A percentile compares a stretch with the other conserved stretches of the same genome.
Conservation (phyloP, 2,888 invertebrate genomes). For the Arctia plantaginis region DNA sequence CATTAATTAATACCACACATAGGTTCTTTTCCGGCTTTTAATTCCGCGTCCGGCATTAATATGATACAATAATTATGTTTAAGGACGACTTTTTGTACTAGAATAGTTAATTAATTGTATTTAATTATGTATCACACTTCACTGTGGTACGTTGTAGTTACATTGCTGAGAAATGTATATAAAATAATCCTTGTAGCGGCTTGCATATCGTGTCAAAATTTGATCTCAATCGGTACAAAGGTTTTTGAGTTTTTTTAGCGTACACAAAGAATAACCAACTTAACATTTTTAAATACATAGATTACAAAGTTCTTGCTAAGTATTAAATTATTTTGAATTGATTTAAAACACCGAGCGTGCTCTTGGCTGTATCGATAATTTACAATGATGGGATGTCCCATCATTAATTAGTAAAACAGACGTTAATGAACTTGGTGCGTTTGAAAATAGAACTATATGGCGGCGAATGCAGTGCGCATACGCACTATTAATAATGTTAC, state of each 20-base stretch:
- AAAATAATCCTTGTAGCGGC: not conserved
- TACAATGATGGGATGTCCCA: conserved; percentile 31
- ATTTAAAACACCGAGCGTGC: not conserved
- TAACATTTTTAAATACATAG: not conserved
- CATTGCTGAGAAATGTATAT: too few species aligned
- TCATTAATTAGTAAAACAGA: conserved; percentile 56
- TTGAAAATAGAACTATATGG: conserved; percentile 58
- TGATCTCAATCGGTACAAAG: too few species aligned
- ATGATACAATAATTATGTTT: conserved; percentile 45
- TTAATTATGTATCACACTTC: too few species aligned
- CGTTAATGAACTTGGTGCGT: conserved; percentile 68
- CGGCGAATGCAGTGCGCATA: conserved; percentile 24
- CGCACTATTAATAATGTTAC: conserved; percentile 14
- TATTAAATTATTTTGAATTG: not conserved
- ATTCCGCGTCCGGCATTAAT: conserved; percentile 61
- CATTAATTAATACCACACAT: conserved; percentile 47
- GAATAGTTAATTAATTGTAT: conserved; percentile 36
- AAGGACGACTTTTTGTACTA: conserved; percentile 47
- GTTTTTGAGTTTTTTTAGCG: too few species aligned
- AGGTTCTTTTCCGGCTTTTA: conserved; percentile 53
- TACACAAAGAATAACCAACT: too few species aligned
- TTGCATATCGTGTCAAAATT: too few species aligned
- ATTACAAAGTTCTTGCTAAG: not conserved
- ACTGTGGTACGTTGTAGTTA: too few species aligned
- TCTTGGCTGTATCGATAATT: conserved; percentile 7